phyloP scores from a whole-genome alignment of 2,113 vertebrate genomes.

The Propithecus coquereli region DNA sequence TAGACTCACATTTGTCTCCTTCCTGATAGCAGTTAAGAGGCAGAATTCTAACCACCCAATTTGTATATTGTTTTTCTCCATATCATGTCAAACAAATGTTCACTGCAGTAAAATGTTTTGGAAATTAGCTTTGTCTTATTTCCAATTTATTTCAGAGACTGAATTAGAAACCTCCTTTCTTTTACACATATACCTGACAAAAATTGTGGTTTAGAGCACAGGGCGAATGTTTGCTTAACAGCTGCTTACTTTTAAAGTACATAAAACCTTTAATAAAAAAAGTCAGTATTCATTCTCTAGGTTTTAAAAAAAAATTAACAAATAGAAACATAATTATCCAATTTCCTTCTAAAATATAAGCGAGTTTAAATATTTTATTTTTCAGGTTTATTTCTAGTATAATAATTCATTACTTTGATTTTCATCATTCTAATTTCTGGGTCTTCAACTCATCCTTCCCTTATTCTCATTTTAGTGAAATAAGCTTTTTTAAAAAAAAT shows the following conservation, averaged over 20 bases:
- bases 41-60: neutral
- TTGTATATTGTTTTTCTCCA: neutral
- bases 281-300: neutral
- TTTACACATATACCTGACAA: neutral
- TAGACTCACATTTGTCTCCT: neutral
- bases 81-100: slow-evolving; percentile 15
- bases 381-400: neutral
- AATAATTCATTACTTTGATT: neutral
- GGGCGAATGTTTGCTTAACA: neutral
- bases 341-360: neutral
- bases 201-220: neutral
- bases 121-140: slow-evolving; percentile 34
- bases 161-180: slow-evolving; percentile 4
- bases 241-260: neutral
- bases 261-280: neutral
- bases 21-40: neutral
- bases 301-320: neutral
- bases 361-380: neutral
- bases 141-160: slow-evolving; percentile 17
- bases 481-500: neutral
- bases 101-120: neutral
- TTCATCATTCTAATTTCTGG: slow-evolving; percentile 1
- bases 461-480: neutral
- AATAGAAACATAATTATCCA: neutral
- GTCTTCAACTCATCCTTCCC: neutral